These are phyloP conservation scores for Axis porcinus DNA, from an alignment of 2,113 vertebrate genomes.

Conservation along the genomic window DNA sequence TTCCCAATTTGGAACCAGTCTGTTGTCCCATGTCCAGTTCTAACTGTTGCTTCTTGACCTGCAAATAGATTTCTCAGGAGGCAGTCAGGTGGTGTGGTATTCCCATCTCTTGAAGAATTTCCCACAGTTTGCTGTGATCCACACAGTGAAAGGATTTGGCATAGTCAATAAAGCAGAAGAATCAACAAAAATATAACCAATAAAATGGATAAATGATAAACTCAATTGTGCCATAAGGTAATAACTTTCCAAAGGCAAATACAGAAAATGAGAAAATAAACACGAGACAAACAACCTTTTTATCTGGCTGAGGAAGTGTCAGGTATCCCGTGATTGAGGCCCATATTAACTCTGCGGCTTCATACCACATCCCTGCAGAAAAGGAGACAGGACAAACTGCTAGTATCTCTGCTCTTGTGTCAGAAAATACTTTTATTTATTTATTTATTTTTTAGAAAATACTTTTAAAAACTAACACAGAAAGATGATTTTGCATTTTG, in stretches of 20 bases:
- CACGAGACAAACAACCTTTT: slow-evolving; percentile 84
- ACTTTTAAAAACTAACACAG: background rate
- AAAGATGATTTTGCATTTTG: background rate
- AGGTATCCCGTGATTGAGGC: slow-evolving; percentile 90
- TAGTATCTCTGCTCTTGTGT: background rate
- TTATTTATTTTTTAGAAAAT: background rate
- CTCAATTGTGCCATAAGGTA: background rate
- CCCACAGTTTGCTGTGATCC: background rate
- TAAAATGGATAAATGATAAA: background rate
- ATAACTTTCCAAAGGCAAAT: background rate
- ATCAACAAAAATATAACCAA: background rate
- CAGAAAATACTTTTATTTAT: background rate
- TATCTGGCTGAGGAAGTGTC: slow-evolving; percentile 91
- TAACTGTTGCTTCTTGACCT: background rate
- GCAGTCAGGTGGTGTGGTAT: background rate
- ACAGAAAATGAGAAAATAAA: background rate
- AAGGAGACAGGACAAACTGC: background rate
- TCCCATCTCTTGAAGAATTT: background rate
- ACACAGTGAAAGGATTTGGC: background rate
- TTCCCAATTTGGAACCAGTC: background rate
- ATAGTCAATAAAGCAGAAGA: background rate
- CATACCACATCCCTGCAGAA: slow-evolving; percentile 92
- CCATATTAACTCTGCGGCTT: slow-evolving; percentile 93
- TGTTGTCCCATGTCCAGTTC: background rate
- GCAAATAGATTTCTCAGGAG: background rate